Conservation (phyloP, 2,113 vertebrate species). For the Pollimyrus isidori region DNA sequence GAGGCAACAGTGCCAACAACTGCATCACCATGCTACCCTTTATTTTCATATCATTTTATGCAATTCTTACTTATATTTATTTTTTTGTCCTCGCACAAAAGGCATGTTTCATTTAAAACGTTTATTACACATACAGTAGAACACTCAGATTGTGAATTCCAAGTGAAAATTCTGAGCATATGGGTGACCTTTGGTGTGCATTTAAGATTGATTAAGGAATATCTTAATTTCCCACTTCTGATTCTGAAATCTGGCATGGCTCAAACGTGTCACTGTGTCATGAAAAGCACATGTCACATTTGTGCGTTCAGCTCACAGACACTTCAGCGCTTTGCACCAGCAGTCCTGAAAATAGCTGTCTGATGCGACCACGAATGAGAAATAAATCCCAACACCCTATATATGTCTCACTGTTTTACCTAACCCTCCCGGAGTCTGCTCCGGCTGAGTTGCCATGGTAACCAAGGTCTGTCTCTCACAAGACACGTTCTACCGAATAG, state of each 20-base stretch:
- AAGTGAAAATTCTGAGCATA: neutral
- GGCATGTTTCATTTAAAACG: neutral
- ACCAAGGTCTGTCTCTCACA: conserved; percentile 45
- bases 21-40: too few species aligned
- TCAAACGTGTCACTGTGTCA: neutral
- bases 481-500: conserved; percentile 48
- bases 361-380: neutral
- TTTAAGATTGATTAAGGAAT: neutral
- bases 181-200: neutral
- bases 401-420: conserved; percentile 14
- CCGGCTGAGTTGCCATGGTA: conserved; percentile 62
- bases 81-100: neutral
- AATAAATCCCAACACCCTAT: conserved; percentile 12
- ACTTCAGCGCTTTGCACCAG: neutral
- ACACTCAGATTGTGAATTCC: neutral
- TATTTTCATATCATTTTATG: too few species aligned
- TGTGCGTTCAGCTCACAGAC: neutral
- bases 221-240: neutral
- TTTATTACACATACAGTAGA: neutral
- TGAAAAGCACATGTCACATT: neutral
- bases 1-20: too few species aligned
- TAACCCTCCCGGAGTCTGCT: conserved; percentile 42
- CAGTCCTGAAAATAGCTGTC: neutral
- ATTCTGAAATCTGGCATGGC: neutral
- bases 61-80: too few species aligned